Evolutionary conservation across 2,888 invertebrate species (phyloP).

Genomic region (Lepeophtheirus nordmannii): DNA sequence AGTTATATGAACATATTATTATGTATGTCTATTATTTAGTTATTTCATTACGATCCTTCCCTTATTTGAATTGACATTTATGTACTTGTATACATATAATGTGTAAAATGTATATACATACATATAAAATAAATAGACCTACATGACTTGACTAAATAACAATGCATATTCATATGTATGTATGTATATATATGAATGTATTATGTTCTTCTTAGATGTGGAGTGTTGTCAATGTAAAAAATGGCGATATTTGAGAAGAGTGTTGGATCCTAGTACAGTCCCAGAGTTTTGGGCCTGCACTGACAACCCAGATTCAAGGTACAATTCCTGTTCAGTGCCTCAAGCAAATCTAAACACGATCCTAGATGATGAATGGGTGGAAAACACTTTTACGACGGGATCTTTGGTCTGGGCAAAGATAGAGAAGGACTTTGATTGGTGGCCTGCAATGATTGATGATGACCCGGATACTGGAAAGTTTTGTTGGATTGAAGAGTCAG

Average conservation of each 20-base stretch:
- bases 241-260: conserved; percentile 43
- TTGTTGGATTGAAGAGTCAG: conserved; percentile 42
- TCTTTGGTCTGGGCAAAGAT: conserved; percentile 50
- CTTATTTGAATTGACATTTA: no score
- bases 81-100: no score
- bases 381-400: conserved; percentile 42
- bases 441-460: conserved; percentile 56
- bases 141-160: no score
- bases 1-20: no score
- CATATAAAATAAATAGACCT: no score
- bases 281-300: conserved; percentile 47
- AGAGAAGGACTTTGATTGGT: conserved; percentile 47
- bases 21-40: no score
- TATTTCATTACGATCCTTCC: no score
- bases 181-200: no score
- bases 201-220: conserved; percentile 34
- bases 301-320: conserved; percentile 43
- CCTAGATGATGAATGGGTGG: conserved; percentile 37
- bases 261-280: conserved; percentile 44
- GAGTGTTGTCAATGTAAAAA: conserved; percentile 45
- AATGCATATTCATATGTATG: no score
- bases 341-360: conserved; percentile 25
- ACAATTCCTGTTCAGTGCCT: conserved; percentile 20
- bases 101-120: no score
- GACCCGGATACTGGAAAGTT: conserved; percentile 46